These are phyloP conservation scores for Panagrolaimus sp. DNA, from an alignment of 1,140 invertebrate genomes.

Conservation along the genomic window DNA sequence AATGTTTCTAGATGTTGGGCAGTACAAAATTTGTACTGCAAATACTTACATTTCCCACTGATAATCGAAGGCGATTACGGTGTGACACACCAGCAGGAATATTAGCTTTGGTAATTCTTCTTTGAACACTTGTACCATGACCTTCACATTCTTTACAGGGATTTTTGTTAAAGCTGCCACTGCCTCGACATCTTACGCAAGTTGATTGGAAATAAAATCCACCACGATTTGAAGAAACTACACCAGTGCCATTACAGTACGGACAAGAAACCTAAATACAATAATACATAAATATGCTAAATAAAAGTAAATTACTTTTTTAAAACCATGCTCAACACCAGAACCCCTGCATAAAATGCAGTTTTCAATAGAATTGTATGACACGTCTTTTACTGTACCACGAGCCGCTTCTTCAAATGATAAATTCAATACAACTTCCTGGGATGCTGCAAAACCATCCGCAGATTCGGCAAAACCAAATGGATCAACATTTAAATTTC, in stretches of 20 bases:
- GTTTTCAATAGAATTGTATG: slow-evolving; percentile 82
- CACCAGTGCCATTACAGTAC: slow-evolving; percentile 93
- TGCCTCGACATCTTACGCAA: slow-evolving; percentile 85
- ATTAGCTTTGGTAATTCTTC: slow-evolving; percentile 80
- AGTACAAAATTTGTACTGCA: not conserved
- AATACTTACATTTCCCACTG: slow-evolving; percentile 68
- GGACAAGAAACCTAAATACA: slow-evolving; percentile 65
- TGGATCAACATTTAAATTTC: slow-evolving; percentile 63
- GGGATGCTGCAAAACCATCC: slow-evolving; percentile 81
- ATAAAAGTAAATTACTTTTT: slow-evolving; percentile 62
- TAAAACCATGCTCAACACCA: slow-evolving; percentile 79
- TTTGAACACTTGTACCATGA: slow-evolving; percentile 82
- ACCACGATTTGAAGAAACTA: slow-evolving; percentile 67
- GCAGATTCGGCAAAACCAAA: slow-evolving; percentile 60
- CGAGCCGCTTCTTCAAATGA: slow-evolving; percentile 90
- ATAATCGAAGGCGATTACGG: slow-evolving; percentile 87
- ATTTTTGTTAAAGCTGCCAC: slow-evolving; percentile 76
- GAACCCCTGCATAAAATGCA: slow-evolving; percentile 82
- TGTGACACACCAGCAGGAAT: slow-evolving; percentile 78
- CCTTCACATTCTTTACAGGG: slow-evolving; percentile 88
- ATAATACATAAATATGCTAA: too few species aligned
- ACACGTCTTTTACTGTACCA: slow-evolving; percentile 87
- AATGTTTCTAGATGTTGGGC: not conserved
- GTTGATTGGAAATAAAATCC: slow-evolving; percentile 95
- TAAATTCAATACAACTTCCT: slow-evolving; percentile 77